phyloP scores from a whole-genome alignment of 2,797 vertebrate genomes.

The Xerus rutilus region DNA sequence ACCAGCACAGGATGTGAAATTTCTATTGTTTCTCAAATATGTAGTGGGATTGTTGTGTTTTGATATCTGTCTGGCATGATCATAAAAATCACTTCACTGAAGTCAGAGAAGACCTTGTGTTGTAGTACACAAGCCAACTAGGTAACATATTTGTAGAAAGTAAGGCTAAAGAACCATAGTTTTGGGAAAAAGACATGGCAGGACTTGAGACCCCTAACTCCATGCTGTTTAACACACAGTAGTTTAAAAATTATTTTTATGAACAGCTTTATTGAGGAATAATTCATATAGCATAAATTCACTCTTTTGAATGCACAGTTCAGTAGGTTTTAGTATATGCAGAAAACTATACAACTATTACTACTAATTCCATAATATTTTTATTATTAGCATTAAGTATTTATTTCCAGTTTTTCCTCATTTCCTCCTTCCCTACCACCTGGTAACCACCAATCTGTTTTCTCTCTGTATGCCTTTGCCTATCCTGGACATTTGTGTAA shows the following conservation, averaged over 20 bases:
- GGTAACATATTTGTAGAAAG: neutral
- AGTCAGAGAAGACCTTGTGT: neutral
- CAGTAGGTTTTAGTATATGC: neutral
- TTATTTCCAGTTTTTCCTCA: neutral
- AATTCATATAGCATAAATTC: neutral
- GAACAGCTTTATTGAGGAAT: slow-evolving; percentile 41
- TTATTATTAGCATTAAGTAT: neutral
- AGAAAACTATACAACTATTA: neutral
- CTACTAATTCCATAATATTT: slow-evolving; percentile 30
- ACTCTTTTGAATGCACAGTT: neutral
- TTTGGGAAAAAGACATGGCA: neutral
- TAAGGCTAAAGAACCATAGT: neutral
- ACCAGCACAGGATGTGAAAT: neutral
- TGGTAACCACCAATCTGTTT: neutral
- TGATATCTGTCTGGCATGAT: neutral
- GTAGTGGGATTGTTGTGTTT: neutral
- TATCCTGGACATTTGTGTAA: neutral
- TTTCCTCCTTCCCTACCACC: no score
- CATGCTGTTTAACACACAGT: neutral
- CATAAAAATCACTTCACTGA: neutral
- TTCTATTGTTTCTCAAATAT: neutral
- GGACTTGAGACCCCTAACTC: neutral
- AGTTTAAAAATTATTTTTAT: neutral
- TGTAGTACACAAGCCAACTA: neutral
- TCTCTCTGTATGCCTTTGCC: neutral